Conservation (phyloP, 2,797 vertebrate species). For the Sphenodon punctatus region DNA sequence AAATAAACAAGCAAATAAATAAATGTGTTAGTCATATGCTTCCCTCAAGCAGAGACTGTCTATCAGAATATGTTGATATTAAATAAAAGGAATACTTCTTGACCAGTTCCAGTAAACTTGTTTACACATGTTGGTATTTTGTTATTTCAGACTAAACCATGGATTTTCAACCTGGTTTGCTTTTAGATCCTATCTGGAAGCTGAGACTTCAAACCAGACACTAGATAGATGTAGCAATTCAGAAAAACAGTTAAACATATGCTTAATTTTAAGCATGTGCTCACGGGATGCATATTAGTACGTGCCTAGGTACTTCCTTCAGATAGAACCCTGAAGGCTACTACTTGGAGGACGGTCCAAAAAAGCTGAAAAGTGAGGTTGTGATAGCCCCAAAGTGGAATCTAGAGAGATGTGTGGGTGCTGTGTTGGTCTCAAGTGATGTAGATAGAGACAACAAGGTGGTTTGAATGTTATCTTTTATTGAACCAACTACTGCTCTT, state of each 20-base stretch:
- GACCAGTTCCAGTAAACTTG: too few relatives aligned
- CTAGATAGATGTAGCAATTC: background rate
- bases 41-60: background rate
- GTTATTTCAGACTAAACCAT: background rate
- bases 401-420: too few relatives aligned
- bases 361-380: background rate
- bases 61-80: background rate
- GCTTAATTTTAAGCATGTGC: background rate
- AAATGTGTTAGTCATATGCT: background rate
- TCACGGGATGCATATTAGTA: background rate
- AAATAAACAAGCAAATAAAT: too few relatives aligned
- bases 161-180: background rate
- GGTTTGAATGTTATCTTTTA: too few relatives aligned
- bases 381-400: background rate
- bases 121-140: background rate
- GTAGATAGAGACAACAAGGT: too few relatives aligned
- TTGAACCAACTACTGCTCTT: too few relatives aligned
- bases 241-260: background rate
- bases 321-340: background rate
- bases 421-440: too few relatives aligned
- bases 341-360: too few relatives aligned
- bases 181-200: background rate
- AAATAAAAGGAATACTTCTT: background rate
- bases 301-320: background rate
- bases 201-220: background rate